phyloP scores from a whole-genome alignment of 2,888 invertebrate species.

The Dascillus cervinus region DNA sequence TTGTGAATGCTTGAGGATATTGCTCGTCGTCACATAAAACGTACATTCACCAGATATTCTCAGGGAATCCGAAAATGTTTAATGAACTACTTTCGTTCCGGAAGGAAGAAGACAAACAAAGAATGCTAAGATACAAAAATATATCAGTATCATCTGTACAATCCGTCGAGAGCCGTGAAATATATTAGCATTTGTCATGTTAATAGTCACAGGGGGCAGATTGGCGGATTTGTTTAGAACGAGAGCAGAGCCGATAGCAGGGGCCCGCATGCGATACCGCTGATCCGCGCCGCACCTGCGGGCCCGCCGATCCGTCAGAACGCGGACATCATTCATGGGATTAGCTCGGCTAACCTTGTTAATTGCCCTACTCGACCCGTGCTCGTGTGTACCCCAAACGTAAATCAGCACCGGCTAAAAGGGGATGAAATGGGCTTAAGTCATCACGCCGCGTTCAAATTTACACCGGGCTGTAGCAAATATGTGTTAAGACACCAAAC shows the following conservation, averaged over 20 bases:
- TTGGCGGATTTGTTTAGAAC: conserved; percentile 37
- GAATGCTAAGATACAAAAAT: conserved; percentile 25
- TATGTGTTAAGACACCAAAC: conserved; percentile 23
- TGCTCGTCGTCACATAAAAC: no score
- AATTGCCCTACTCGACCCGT: conserved; percentile 43
- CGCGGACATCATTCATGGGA: conserved; percentile 46
- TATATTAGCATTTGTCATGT: conserved; percentile 46
- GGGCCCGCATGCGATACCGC: conserved; percentile 27
- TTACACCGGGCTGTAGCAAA: conserved; percentile 31
- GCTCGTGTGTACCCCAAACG: conserved; percentile 37
- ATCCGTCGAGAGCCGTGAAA: conserved; percentile 41
- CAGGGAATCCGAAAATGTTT: no score
- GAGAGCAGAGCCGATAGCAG: conserved; percentile 25
- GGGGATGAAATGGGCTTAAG: conserved; percentile 42
- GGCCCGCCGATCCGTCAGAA: conserved; percentile 36
- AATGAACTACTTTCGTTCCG: conserved; percentile 14
- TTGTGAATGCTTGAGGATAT: no score
- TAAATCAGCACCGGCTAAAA: conserved; percentile 44
- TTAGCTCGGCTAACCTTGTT: conserved; percentile 47
- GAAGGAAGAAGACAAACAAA: conserved; percentile 18
- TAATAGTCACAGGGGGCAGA: conserved; percentile 41
- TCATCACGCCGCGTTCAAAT: conserved; percentile 39
- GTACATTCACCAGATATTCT: no score
- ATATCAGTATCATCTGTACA: conserved; percentile 40
- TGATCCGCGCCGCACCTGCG: conserved; percentile 28